Base-by-base conservation (phyloP, 2,888 invertebrate species). In the Synergus gifuensis region DNA sequence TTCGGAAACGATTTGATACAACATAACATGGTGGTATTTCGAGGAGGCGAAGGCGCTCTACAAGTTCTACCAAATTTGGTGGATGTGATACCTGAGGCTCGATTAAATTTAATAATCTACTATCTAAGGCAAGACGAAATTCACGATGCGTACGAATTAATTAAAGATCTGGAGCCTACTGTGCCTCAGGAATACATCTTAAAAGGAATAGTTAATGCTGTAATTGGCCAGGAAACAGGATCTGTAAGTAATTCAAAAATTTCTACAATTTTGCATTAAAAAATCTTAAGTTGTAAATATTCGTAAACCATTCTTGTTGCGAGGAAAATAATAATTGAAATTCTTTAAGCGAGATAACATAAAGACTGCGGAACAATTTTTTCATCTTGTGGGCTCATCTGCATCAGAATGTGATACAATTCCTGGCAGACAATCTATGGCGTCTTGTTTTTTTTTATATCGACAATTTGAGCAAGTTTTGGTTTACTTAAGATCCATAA, bases 361-460 rank as follows among this genome's bases (percentile, higher is more conserved):
- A 86, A 98, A 98, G 93, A 95, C 96, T 14, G 99, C 99, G 0
- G 98, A 99, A 91, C 98, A 98, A 91, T 99, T 98, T 92, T 98
- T 98, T 91, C 98, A 98, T 92, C 93, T 98, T 80, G 98, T 99
- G 4, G 99, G 99, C 78, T 98, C 98, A 84, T 99, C 98, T 0
- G 96, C 97, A 1, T 97, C 98, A 36, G 99, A 99, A 93, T 98
- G 98, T 91, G 99, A 99, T 92, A 99, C 99, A 0, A 99, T 99
- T 88, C 97, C 97, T 0, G 98, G 99, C 0, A 94, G 99, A 44
- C 98, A 99, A 92, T 98, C 99, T 91, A 99, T 99, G 99, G 98
- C 99, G 0, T 98, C 99, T 0, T 98, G 98, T 4, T 98, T 98
- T 93, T 99, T 99, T 93, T 94, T 99, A 4, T 96, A 97, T 69